Base-by-base conservation (phyloP, 2,888 invertebrate genomes). In the Ophion obscuratus region DNA sequence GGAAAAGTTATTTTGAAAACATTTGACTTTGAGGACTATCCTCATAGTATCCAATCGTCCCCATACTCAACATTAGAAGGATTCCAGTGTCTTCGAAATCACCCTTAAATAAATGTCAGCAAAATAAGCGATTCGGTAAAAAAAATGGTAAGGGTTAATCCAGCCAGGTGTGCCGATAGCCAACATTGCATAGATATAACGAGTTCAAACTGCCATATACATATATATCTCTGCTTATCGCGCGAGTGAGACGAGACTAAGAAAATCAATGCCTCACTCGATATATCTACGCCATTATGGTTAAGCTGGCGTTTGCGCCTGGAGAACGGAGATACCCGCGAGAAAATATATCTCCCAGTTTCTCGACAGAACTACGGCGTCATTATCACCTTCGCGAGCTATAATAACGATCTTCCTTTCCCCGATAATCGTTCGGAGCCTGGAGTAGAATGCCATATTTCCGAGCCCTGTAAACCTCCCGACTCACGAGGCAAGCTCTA, bases 181-280 rank as follows among this genome's bases (percentile, higher is more conserved):
- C 5, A 53, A 53, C 53, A 17, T 53, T 53, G 14, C 53, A 53
- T 17, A 14, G 53, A 53, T 53, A 53, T 17, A 17, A 53, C 53
- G 53, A 17, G 53, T 17, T 14, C 53, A 14, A 53, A 53, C 11
- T 14, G 53, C 11, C 14, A 11, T 53, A 77, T 66, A n/a, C n/a
- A 57, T 64, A 5, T 17, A 31, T 1, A 27, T 4, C 10, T 20
- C 6, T n/a, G 53, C 10, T 20, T 20, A 47, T 74, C 53, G 44
- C n/a, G 36, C 4, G 66, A 71, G 70, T 44, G 61, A 61, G 75
- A 67, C 24, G 66, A 66, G 71, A 53, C 40, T 59, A 76, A 53
- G 66, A 85, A 85, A 85, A 85, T 85, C 85, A 83, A 83, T 83
- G 44, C 76, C 44, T 57, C 40, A 67, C 79, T 83, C 85, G 76